Evolutionary conservation across 2,797 vertebrate genomes (phyloP), one percentile per base, ranked within the genome.

Genomic region (Sebastes ruberrimus): DNA sequence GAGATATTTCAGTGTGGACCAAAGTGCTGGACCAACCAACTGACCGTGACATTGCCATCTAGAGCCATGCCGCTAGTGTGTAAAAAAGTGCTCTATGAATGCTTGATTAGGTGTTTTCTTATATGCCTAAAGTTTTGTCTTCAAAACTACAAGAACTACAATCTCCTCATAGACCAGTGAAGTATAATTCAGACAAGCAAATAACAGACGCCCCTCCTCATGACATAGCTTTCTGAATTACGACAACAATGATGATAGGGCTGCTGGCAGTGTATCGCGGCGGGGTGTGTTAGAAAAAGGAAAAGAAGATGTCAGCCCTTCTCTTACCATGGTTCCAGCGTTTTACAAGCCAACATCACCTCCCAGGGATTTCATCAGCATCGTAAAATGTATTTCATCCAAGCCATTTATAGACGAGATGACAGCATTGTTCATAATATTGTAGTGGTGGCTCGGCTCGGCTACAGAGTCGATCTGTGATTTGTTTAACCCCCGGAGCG

Each of bases 291-390:
- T 32, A 28, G 7, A 66, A 23, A 49, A 49, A 63, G 4, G 4
- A 83, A 74, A 82, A 68, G 49, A 88, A 88, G 55, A 86, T 73
- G 73, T 87, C 85, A 78, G 20, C 59, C 71, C 10, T 63, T 80
- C 71, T 46, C 38, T 74, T 49, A 20, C 30, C 62, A 25, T 16
- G 66, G 69, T 70, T 83, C 61, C 69, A 61, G 55, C 55, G 11
- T 74, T 87, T 86, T 86, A 88, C 33, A 77, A 78, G 83, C 74
- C 78, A 46, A 7, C 57, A 79, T 89, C 69, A 69, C 28, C 62
- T 83, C 76, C 71, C 33, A 57, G 74, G 56, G 74, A 81, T 86
- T 82, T 89, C 80, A 85, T 84, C 78, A 74, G 60, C 59, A 25
- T 81, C 23, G 2, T 83, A 76, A 87, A 90, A 74, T 5, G 0